phyloP scores from a whole-genome alignment of 2,888 invertebrate species.

The Sphaeridia pumilis region DNA sequence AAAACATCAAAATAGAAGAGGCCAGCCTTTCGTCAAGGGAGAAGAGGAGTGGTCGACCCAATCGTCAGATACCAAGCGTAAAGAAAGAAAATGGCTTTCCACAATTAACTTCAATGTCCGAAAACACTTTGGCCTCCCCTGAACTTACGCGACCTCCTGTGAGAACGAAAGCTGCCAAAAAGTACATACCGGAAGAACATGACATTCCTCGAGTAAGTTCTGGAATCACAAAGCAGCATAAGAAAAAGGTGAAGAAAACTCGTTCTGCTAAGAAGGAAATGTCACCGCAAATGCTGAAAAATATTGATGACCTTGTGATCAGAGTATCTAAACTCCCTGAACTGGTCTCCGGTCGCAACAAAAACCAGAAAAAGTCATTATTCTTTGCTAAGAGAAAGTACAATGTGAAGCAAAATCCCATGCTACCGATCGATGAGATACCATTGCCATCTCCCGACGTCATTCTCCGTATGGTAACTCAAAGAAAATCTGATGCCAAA shows the following conservation, averaged over 20 bases:
- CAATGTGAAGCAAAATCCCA: neutral
- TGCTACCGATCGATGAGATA: neutral
- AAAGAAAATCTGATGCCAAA: neutral
- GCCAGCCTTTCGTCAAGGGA: too few species aligned
- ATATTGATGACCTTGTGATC: slow-evolving; percentile 5
- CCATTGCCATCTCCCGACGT: neutral
- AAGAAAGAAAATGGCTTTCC: neutral
- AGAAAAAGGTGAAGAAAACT: slow-evolving; percentile 22
- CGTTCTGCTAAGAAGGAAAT: slow-evolving; percentile 17
- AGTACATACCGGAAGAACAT: slow-evolving; percentile 32
- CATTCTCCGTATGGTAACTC: neutral
- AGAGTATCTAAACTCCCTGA: slow-evolving; percentile 4
- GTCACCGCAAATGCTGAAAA: neutral
- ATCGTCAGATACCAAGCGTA: neutral
- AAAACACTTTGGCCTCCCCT: too few species aligned
- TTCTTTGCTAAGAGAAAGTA: neutral
- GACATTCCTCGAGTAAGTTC: slow-evolving; percentile 19
- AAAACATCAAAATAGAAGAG: neutral
- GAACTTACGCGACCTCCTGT: slow-evolving; percentile 16
- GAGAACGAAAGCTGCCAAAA: slow-evolving; percentile 35
- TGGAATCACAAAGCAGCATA: slow-evolving; percentile 3
- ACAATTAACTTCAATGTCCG: neutral
- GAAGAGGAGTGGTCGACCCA: neutral
- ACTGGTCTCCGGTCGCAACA: neutral
- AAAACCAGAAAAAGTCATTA: neutral